Evolutionary conservation across 2,113 vertebrate species (phyloP).

Genomic region (Paramisgurnus dabryanus): DNA sequence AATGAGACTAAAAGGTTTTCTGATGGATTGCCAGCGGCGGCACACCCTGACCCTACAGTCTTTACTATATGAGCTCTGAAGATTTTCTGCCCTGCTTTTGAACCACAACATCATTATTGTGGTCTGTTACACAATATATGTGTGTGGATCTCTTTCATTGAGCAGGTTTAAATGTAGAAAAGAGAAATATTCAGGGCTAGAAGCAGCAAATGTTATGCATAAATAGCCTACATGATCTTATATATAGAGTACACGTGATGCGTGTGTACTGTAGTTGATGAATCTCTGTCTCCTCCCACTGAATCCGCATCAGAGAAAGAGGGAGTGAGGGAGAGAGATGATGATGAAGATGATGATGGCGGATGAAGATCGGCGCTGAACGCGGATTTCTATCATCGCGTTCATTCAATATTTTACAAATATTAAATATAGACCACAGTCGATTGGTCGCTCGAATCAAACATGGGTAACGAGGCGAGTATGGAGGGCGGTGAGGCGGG

Average conservation of each 20-base stretch:
- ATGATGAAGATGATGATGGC: conserved; percentile 35
- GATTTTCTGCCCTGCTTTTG: conserved; percentile 17
- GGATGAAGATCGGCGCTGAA: conserved; percentile 29
- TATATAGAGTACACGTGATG: conserved; percentile 3
- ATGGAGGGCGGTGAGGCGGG: conserved; percentile 76
- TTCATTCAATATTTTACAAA: conserved; percentile 25
- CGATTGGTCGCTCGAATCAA: conserved; percentile 57
- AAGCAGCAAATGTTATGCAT: background rate
- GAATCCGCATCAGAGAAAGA: conserved; percentile 20
- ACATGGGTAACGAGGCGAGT: conserved; percentile 82
- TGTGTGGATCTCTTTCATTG: background rate
- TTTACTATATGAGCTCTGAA: background rate
- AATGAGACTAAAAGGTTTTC: conserved; percentile 21
- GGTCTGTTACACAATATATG: background rate
- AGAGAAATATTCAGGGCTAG: background rate
- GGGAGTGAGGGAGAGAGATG: background rate
- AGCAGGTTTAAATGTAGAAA: too few species aligned
- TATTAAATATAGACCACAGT: conserved; percentile 43
- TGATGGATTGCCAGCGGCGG: background rate
- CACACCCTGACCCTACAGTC: too few species aligned
- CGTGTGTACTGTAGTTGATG: background rate
- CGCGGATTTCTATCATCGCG: conserved; percentile 3
- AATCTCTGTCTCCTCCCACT: conserved; percentile 27
- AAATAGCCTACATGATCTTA: background rate
- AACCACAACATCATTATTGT: background rate